Evolutionary conservation across 2,797 vertebrate species (phyloP).

Genomic region (Bryconaethiops microstoma): DNA sequence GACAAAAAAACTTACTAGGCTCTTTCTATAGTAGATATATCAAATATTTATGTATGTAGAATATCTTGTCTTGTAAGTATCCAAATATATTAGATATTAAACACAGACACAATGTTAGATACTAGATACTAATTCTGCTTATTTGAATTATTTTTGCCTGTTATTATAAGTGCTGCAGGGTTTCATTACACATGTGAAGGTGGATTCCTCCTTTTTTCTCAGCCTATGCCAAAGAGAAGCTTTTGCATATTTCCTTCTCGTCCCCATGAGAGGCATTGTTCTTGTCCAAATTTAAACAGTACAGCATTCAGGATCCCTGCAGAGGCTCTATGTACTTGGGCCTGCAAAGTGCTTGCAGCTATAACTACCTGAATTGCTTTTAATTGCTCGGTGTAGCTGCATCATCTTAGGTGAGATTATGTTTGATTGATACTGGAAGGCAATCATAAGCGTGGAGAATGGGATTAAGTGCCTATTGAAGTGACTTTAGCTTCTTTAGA

Average conservation of each 20-base stretch:
- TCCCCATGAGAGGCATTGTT: conserved; percentile 75
- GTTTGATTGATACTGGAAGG: conserved; percentile 91
- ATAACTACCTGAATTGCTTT: conserved; percentile 92
- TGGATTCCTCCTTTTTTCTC: conserved; percentile 71
- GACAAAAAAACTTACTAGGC: no score
- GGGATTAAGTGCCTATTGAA: conserved; percentile 98
- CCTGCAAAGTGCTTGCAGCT: conserved; percentile 83
- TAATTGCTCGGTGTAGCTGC: conserved; percentile 88
- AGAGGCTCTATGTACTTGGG: conserved; percentile 81
- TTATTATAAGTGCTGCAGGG: conserved; percentile 66
- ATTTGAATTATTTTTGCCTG: conserved; percentile 66
- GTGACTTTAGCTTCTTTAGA: conserved; percentile 93
- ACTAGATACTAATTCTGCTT: conserved; percentile 54
- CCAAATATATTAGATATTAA: no score
- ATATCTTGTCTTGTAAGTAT: no score
- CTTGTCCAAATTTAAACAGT: conserved; percentile 84
- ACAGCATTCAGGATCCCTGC: conserved; percentile 78
- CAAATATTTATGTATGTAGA: no score
- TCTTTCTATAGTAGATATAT: no score
- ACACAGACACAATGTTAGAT: no score
- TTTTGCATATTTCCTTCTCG: conserved; percentile 74
- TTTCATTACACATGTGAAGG: conserved; percentile 73
- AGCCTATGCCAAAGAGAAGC: conserved; percentile 67
- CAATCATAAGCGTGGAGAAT: conserved; percentile 94
- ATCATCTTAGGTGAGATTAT: conserved; percentile 89